These are phyloP conservation scores for Pseudomyrmex cubaensis DNA, from an alignment of 1,140 invertebrate genomes.

Conservation along the genomic window DNA sequence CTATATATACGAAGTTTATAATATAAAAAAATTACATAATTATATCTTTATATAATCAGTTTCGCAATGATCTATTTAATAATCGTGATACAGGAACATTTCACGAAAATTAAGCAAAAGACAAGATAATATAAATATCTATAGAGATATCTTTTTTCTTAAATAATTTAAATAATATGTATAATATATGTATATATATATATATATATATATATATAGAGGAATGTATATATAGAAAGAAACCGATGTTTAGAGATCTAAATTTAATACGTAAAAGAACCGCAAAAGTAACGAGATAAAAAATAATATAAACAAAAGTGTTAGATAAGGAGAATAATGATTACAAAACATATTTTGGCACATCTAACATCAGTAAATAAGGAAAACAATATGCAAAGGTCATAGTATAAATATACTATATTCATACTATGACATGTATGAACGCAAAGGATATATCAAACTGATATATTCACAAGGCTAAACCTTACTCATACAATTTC, in stretches of 20 bases:
- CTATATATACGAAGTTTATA: no score
- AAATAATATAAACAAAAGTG: conserved; percentile 36
- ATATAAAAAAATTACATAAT: conserved; percentile 7
- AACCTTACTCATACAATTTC: conserved; percentile 9
- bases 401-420: no score
- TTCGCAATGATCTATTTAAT: conserved; percentile 47
- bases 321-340: conserved; percentile 26
- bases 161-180: conserved; percentile 72
- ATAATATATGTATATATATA: background rate
- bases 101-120: conserved; percentile 33
- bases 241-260: conserved; percentile 61
- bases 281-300: background rate
- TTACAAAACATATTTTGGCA: conserved; percentile 47
- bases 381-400: background rate
- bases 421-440: no score
- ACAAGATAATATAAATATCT: conserved; percentile 9
- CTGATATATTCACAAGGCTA: conserved; percentile 14
- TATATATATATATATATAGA: conserved; percentile 46
- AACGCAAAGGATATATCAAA: background rate
- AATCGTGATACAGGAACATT: conserved; percentile 41
- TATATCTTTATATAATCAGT: conserved; percentile 47
- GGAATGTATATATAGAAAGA: conserved; percentile 76
- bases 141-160: conserved; percentile 71
- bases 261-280: conserved; percentile 51
- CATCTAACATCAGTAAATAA: conserved; percentile 36